A percentile compares a stretch with the other conserved stretches of the same genome.
These are phyloP conservation scores for Vesta saturnalis DNA, from an alignment of 2,888 invertebrate genomes.

Conservation along the genomic window DNA sequence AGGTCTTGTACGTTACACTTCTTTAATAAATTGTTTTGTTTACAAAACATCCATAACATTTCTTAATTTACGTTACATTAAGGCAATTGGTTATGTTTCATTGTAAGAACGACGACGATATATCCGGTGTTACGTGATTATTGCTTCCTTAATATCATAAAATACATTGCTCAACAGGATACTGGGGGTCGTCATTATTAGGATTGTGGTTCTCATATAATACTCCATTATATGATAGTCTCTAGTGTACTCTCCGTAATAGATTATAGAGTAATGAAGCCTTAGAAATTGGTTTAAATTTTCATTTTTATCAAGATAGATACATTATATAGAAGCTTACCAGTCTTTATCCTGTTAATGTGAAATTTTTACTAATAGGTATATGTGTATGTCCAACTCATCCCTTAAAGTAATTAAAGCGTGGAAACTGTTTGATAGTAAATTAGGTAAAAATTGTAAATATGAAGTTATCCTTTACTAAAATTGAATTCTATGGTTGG, in stretches of 20 bases:
- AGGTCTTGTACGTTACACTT: constrained; percentile 17
- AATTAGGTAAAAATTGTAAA: too few species aligned
- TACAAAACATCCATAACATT: constrained; percentile 8
- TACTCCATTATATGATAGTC: background rate
- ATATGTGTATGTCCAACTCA: too few species aligned
- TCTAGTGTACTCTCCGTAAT: background rate
- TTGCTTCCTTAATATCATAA: background rate
- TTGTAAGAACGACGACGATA: background rate
- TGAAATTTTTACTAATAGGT: too few species aligned
- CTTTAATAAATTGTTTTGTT: constrained; percentile 29
- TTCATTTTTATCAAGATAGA: too few species aligned
- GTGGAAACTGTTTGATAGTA: too few species aligned
- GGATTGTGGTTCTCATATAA: background rate
- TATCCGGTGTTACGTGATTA: background rate
- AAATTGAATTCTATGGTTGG: too few species aligned
- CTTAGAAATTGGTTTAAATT: constrained; percentile 1
- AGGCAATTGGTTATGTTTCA: background rate
- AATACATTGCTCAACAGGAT: background rate
- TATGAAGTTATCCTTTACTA: too few species aligned
- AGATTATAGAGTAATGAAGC: background rate
- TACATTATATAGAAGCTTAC: too few species aligned
- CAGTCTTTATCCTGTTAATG: too few species aligned
- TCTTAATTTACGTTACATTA: background rate
- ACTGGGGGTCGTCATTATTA: background rate
- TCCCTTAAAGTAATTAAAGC: too few species aligned